Conservation (phyloP, 2,888 invertebrate species). For the Deilephila elpenor region DNA sequence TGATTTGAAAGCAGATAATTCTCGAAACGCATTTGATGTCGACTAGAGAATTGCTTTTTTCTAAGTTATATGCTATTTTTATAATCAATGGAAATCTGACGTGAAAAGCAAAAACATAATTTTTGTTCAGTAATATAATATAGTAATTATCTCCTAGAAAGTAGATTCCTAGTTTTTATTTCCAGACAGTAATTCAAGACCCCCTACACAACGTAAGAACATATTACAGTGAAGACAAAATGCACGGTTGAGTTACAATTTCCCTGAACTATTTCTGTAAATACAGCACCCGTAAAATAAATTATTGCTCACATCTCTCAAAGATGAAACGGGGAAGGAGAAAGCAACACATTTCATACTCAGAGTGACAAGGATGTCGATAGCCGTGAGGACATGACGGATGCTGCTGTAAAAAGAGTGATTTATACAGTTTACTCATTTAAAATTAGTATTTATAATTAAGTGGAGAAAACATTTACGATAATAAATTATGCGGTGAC, state of each 20-base stretch:
- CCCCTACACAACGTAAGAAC: neutral
- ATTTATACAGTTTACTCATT: slow-evolving; percentile 42
- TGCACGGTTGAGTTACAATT: neutral
- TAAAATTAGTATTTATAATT: slow-evolving; percentile 39
- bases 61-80: too few relatives aligned
- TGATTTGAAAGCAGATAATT: too few relatives aligned
- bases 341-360: neutral
- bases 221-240: neutral
- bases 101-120: too few relatives aligned
- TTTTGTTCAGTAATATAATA: too few relatives aligned
- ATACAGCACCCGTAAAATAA: neutral
- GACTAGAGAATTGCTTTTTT: too few relatives aligned
- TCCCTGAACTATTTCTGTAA: slow-evolving; percentile 13
- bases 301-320: slow-evolving; percentile 15
- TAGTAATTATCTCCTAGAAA: too few relatives aligned
- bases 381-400: neutral
- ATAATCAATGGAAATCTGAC: too few relatives aligned
- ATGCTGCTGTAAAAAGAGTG: slow-evolving; percentile 28
- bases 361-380: neutral
- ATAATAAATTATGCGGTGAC: neutral
- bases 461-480: neutral
- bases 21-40: too few relatives aligned
- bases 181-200: neutral
- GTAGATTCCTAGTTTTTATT: neutral
- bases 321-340: neutral